Evolutionary conservation across 2,113 vertebrate species (phyloP).

Genomic region (Emydocephalus ijimae): DNA sequence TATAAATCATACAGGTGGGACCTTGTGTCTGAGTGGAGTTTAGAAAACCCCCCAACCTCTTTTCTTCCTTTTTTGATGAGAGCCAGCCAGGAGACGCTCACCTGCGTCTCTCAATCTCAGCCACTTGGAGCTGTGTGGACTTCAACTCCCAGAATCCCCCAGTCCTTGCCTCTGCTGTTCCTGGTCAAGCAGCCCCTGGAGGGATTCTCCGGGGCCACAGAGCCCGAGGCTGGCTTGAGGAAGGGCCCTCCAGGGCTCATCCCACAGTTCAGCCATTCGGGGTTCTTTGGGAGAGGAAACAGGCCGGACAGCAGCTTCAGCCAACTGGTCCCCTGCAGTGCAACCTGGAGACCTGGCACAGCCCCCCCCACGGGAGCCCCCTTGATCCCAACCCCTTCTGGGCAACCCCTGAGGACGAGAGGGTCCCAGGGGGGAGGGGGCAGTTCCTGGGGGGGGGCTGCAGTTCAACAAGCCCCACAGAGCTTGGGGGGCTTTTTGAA

Average conservation of each 20-base stretch:
- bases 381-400: background rate
- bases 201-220: slow-evolving; percentile 47
- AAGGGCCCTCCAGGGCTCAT: slow-evolving; percentile 48
- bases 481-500: too few relatives aligned
- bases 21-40: background rate
- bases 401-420: background rate
- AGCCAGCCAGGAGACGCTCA: background rate
- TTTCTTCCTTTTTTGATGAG: background rate
- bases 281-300: background rate
- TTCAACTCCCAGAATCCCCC: background rate
- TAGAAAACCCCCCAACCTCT: background rate
- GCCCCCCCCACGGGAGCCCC: background rate
- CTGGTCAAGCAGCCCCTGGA: background rate
- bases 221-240: slow-evolving; percentile 47
- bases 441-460: background rate
- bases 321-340: background rate
- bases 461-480: accelerated
- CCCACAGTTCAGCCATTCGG: slow-evolving; percentile 8
- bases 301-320: slow-evolving; percentile 24
- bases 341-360: background rate
- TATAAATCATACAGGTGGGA: background rate
- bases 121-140: background rate
- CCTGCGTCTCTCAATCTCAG: background rate
- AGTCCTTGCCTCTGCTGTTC: background rate
- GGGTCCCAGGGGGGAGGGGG: background rate